These are phyloP conservation scores for Aromia moschata DNA, from an alignment of 2,888 invertebrate species.

Conservation along the genomic window DNA sequence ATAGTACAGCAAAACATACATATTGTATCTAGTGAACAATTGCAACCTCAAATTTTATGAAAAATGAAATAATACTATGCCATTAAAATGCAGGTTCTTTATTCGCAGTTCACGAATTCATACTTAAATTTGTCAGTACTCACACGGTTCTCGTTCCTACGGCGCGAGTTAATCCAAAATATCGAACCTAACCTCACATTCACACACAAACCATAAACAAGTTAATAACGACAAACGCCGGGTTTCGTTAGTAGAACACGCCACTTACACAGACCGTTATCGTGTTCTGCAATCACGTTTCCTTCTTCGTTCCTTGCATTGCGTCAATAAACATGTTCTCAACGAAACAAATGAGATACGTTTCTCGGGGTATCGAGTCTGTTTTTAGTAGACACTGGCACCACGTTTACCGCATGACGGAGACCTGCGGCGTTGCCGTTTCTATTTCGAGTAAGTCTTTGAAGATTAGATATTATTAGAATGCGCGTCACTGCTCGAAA, in stretches of 20 bases:
- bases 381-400: constrained; percentile 18
- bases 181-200: constrained; percentile 30
- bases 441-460: neutral
- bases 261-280: constrained; percentile 15
- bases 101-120: too few relatives aligned
- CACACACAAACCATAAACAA: constrained; percentile 5
- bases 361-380: constrained; percentile 17
- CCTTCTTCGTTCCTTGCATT: neutral
- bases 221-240: constrained; percentile 19
- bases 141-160: constrained; percentile 1
- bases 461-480: too few relatives aligned
- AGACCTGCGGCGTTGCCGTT: constrained; percentile 28
- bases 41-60: too few relatives aligned
- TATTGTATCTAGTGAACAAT: too few relatives aligned
- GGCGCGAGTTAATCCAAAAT: constrained; percentile 18
- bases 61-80: too few relatives aligned
- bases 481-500: too few relatives aligned
- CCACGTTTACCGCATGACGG: constrained; percentile 33
- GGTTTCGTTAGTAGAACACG: constrained; percentile 13
- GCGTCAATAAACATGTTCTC: constrained; percentile 20
- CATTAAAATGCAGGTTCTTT: too few relatives aligned
- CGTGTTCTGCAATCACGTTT: constrained; percentile 17
- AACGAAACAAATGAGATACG: constrained; percentile 15
- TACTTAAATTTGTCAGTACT: too few relatives aligned
- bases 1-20: too few relatives aligned